Conservation (phyloP, 2,113 vertebrate species). For the Actenoides lindsayi region DNA sequence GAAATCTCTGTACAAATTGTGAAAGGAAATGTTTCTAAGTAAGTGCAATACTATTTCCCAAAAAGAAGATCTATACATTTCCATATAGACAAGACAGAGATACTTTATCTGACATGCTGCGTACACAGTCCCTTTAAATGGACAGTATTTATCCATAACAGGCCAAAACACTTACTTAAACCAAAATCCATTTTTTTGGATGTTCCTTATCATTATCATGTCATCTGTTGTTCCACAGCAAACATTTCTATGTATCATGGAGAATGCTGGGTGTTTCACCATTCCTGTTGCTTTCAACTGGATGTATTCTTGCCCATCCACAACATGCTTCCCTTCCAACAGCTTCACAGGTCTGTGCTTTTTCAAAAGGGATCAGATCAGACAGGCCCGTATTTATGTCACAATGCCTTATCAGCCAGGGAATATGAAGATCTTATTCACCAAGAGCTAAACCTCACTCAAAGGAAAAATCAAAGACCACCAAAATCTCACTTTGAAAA, state of each 20-base stretch:
- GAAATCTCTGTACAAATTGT: neutral
- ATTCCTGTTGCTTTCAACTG: neutral
- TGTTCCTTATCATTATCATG: no score
- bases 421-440: neutral
- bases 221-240: neutral
- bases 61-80: neutral
- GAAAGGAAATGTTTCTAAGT: neutral
- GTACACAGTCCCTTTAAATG: no score
- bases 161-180: no score
- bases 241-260: neutral
- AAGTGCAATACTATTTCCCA: neutral
- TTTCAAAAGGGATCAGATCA: neutral
- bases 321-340: neutral
- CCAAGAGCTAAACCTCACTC: fast-evolving
- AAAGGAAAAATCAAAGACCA: neutral
- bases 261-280: neutral
- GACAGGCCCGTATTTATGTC: neutral
- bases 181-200: no score
- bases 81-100: no score
- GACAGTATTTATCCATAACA: no score
- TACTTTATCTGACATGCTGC: no score
- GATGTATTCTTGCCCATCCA: neutral
- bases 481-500: neutral
- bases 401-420: neutral
- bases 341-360: neutral